Evolutionary conservation across 2,113 vertebrate species (phyloP).

Genomic region (Pterophyllum scalare): DNA sequence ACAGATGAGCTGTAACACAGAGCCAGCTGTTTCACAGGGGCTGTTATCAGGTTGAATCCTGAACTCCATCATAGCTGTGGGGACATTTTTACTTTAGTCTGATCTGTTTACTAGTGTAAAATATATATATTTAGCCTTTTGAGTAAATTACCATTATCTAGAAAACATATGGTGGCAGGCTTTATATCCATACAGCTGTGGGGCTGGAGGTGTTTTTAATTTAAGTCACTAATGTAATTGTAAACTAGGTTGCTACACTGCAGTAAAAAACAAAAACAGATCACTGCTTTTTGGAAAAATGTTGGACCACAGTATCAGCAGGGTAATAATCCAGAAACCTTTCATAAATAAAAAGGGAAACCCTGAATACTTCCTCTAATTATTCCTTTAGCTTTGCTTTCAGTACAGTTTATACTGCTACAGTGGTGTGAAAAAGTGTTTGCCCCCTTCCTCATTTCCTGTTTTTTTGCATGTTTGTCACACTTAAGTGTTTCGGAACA

Average conservation of each 20-base stretch:
- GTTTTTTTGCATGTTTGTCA: too few species aligned
- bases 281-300: background rate
- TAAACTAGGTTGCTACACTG: background rate
- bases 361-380: constrained; percentile 2
- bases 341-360: background rate
- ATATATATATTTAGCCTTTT: too few species aligned
- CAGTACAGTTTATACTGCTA: background rate
- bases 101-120: too few species aligned
- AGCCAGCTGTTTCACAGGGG: background rate
- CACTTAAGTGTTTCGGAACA: too few species aligned
- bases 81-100: too few species aligned
- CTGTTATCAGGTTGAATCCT: too few species aligned
- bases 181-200: background rate
- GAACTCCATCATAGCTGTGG: too few species aligned
- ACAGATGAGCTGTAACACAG: background rate
- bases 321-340: constrained; percentile 11
- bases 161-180: too few species aligned
- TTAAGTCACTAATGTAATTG: background rate
- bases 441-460: too few species aligned
- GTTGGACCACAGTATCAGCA: background rate
- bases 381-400: background rate
- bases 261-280: background rate
- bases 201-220: background rate
- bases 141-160: too few species aligned
- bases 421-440: too few species aligned